Conservation (phyloP, 2,113 vertebrate species). For the Egretta garzetta region DNA sequence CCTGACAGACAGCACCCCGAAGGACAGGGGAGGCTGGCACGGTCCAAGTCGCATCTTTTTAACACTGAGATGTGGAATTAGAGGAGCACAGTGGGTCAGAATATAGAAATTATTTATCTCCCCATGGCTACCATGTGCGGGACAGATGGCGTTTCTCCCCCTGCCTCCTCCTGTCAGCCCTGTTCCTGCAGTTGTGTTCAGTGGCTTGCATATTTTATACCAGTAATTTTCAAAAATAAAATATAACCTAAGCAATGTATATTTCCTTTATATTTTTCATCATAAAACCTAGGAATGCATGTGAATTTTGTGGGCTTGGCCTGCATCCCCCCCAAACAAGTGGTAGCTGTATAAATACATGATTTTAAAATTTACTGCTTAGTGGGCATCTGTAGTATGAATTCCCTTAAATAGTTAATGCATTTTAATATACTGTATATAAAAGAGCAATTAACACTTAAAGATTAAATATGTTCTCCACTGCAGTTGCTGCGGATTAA, state of each 20-base stretch:
- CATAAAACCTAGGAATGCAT: background rate
- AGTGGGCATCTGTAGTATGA: no score
- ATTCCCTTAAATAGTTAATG: background rate
- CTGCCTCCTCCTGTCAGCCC: background rate
- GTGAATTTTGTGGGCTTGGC: background rate
- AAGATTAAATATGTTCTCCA: background rate
- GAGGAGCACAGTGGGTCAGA: background rate
- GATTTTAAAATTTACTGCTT: background rate
- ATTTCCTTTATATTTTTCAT: background rate
- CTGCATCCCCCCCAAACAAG: background rate
- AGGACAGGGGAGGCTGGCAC: background rate
- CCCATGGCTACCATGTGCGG: background rate
- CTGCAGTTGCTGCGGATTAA: background rate
- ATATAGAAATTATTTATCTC: background rate
- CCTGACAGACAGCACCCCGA: no score
- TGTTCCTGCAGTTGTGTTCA: background rate
- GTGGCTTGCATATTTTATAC: background rate
- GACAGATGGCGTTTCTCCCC: background rate
- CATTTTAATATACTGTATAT: background rate
- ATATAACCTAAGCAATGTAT: background rate
- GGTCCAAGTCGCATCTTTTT: fast-evolving
- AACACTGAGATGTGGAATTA: background rate
- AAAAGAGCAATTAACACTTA: background rate
- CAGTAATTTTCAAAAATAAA: background rate
- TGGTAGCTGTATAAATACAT: background rate